Evolutionary conservation across 2,797 vertebrate species (phyloP).

Genomic region (Halcyon leucocephala): DNA sequence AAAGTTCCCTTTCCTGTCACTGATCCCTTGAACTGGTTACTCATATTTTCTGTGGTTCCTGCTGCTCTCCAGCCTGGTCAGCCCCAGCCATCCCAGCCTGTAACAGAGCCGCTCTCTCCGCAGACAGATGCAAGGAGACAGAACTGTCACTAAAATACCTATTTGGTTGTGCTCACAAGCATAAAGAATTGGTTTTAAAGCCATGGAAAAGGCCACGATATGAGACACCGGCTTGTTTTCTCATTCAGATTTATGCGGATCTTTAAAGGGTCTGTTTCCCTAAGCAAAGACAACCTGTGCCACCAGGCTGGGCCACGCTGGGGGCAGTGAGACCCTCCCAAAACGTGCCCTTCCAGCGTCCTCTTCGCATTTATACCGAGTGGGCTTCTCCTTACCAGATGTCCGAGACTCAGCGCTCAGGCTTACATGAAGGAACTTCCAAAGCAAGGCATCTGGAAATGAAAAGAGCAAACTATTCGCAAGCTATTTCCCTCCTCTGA

Average conservation of each 20-base stretch:
- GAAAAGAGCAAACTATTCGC: neutral
- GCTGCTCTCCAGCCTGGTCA: neutral
- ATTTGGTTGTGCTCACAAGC: neutral
- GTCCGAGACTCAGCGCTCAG: neutral
- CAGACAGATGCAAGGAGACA: neutral
- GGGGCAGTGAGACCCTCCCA: neutral
- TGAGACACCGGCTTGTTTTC: neutral
- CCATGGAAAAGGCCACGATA: neutral
- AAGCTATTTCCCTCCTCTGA: neutral
- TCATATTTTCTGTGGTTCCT: neutral
- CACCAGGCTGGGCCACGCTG: neutral
- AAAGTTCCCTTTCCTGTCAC: constrained; percentile 9
- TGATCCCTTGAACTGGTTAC: neutral
- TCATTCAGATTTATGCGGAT: neutral
- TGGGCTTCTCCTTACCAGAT: constrained; percentile 52
- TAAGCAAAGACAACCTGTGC: neutral
- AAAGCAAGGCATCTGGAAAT: constrained; percentile 54
- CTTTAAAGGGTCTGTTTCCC: neutral
- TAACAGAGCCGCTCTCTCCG: neutral
- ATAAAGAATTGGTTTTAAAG: neutral
- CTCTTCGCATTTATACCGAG: fast-evolving
- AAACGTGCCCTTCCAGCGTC: neutral
- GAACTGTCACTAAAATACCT: neutral
- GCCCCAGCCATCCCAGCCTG: neutral
- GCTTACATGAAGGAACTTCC: neutral